Conservation (phyloP, 2,797 vertebrate species). For the Muscicapa striata region DNA sequence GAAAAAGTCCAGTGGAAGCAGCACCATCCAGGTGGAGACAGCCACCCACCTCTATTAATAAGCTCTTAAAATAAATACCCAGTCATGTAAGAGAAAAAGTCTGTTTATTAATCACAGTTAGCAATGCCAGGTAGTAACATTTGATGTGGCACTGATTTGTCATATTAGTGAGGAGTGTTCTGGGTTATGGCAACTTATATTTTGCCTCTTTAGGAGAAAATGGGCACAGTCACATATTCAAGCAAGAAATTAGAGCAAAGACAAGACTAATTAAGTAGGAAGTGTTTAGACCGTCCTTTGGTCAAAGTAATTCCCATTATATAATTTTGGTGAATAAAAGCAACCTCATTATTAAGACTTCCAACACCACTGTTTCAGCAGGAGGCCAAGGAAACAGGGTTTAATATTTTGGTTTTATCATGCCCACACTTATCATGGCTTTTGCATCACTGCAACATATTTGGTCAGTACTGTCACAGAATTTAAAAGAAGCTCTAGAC, state of each 20-base stretch:
- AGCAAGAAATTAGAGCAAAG: neutral
- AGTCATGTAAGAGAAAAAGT: neutral
- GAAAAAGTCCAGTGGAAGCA: neutral
- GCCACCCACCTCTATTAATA: neutral
- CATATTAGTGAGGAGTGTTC: neutral
- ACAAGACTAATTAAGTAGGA: neutral
- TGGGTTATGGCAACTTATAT: neutral
- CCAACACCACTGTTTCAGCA: neutral
- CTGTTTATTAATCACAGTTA: slow-evolving; percentile 36
- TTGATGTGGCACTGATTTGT: neutral
- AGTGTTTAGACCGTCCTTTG: neutral
- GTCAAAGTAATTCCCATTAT: neutral
- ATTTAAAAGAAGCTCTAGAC: neutral
- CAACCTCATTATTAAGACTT: neutral
- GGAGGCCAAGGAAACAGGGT: neutral
- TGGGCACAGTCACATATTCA: neutral
- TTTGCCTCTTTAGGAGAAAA: neutral
- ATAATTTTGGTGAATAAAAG: neutral
- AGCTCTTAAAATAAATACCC: neutral
- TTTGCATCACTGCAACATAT: neutral
- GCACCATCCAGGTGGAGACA: neutral
- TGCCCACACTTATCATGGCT: neutral
- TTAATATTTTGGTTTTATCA: neutral
- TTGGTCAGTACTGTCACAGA: neutral
- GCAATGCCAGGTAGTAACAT: neutral